phyloP scores from a whole-genome alignment of 2,797 vertebrate genomes.

The Australoheros facetus region DNA sequence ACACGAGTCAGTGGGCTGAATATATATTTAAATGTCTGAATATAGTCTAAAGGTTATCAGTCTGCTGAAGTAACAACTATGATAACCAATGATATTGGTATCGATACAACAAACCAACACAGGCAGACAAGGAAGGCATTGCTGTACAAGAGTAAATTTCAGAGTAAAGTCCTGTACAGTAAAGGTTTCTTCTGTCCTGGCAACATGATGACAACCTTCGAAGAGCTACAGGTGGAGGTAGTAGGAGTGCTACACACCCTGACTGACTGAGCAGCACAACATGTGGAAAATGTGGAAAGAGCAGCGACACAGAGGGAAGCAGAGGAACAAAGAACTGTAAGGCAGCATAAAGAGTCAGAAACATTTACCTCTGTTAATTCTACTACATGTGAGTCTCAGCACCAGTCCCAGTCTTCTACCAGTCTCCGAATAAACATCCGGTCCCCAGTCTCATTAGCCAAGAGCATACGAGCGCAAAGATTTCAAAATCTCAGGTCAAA shows the following conservation, averaged over 20 bases:
- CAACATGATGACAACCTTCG: too few relatives aligned
- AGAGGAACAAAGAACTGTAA: not conserved
- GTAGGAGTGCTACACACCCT: too few relatives aligned
- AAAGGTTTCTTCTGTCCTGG: not conserved
- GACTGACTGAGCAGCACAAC: too few relatives aligned
- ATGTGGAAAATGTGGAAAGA: too few relatives aligned
- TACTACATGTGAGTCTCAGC: not conserved
- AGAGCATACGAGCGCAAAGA: not conserved
- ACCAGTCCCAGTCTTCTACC: not conserved
- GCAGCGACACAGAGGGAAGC: not conserved
- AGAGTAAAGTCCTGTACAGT: not conserved
- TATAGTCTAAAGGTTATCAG: too few relatives aligned
- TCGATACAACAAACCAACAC: too few relatives aligned
- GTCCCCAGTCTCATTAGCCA: not conserved
- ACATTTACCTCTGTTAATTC: not conserved
- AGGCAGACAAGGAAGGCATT: too few relatives aligned
- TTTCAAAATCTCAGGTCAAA: not conserved
- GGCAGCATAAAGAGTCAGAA: not conserved
- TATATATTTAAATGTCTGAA: too few relatives aligned
- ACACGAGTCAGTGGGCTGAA: too few relatives aligned
- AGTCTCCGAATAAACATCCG: not conserved
- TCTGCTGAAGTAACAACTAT: too few relatives aligned
- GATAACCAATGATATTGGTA: too few relatives aligned
- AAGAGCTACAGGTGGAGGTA: too few relatives aligned
- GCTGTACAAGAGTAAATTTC: not conserved